A percentile compares a stretch with the other conserved stretches of the same genome.
Evolutionary conservation across 2,888 invertebrate species (phyloP).

Genomic region (Thelaira solivaga): DNA sequence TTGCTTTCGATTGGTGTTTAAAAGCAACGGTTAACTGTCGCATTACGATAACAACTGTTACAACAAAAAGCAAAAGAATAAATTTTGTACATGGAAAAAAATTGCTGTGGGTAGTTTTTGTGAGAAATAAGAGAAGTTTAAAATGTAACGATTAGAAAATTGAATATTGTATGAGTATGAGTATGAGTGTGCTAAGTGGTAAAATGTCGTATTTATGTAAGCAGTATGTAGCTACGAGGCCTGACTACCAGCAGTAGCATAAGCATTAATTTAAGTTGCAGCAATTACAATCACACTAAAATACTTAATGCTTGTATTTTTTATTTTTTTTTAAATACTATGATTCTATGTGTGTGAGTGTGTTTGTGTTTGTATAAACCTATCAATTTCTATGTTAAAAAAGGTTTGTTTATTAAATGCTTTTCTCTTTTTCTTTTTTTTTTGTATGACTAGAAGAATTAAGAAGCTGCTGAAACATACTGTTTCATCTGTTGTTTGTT

Average conservation of each 20-base stretch:
- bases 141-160: conserved; percentile 26
- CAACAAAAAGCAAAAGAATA: neutral
- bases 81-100: neutral
- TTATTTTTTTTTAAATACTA: neutral
- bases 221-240: neutral
- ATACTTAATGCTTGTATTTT: conserved; percentile 3
- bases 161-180: conserved; percentile 8
- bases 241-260: conserved; percentile 12
- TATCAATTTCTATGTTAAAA: neutral
- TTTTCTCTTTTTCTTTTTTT: neutral
- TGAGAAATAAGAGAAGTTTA: conserved; percentile 42
- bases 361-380: no score
- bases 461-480: conserved; percentile 32
- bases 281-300: conserved; percentile 33
- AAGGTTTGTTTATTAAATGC: neutral
- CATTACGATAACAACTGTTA: conserved; percentile 50
- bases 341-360: neutral
- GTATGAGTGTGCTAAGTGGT: conserved; percentile 2
- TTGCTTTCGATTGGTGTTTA: conserved; percentile 29
- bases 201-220: neutral
- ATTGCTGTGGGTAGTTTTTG: conserved; percentile 40
- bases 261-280: conserved; percentile 11
- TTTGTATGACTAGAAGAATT: conserved; percentile 25
- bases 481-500: conserved; percentile 31
- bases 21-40: conserved; percentile 59